Evolutionary conservation across 2,113 vertebrate genomes (phyloP), one percentile per base, ranked within the genome.

Genomic region (Ariopsis seemanni): DNA sequence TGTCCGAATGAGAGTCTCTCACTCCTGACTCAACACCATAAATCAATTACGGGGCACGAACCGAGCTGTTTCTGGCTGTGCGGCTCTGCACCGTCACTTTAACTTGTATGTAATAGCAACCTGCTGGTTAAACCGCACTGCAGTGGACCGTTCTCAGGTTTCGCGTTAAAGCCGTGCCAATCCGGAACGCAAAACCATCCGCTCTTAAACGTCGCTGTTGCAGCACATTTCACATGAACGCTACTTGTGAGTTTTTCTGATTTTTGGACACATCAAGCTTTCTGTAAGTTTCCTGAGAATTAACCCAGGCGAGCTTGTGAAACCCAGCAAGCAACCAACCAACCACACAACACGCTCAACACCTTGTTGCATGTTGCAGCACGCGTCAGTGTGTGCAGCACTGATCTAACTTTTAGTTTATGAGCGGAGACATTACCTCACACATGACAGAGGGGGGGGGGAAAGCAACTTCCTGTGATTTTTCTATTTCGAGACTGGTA

Each of bases 401-500:
- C 48, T 67, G 75, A 77, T 87, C 67, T 82, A 18, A 53, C 78
- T 60, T 27, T 2, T 14, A n/a, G 2, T 78, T 79, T 53, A n/a
- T 67, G 57, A 88, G 18, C 65, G 63, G 52, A 89, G 87, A 62
- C 78, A 25, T 89, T 17, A 92, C 88, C 18, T 92, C 90, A 92
- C 82, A 55, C 50, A 27, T 82, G 27, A 71, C 62, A 30, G 60
- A 52, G 86, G n/a, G 60, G 12, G 48, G 90, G 34, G 60, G 12
- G 48, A 89, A 34, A 34, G 34, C 7, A 12, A 85, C 91, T 88
- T 90, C 89, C 89, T 89, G 30, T 2, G 42, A 34, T 27, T 42
- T 42, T 86, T 91, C 91, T 93, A 91, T 91, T 90, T 89, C 79
- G 81, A 92, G 90, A 6, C 58, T 52, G 30, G 4, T 52, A 86